Base-by-base conservation (phyloP, 2,888 invertebrate species). In the Nineta flava region DNA sequence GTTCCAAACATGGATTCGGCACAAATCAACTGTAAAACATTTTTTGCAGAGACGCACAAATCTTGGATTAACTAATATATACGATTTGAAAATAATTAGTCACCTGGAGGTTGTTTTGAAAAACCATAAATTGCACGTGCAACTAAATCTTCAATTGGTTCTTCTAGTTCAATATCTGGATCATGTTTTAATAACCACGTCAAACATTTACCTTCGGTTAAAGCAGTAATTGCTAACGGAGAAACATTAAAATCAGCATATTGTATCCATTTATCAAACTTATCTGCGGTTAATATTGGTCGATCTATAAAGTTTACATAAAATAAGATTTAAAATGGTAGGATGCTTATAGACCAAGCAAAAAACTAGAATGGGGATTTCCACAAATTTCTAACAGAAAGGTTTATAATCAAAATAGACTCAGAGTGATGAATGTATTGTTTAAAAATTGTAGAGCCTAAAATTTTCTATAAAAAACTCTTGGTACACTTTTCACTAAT, bases 71-170 rank as follows among this genome's bases (percentile, higher is more conserved):
- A n/a, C n/a, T n/a, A n/a, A n/a, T n/a, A n/a, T n/a, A n/a, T n/a
- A n/a, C n/a, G n/a, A n/a, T n/a, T n/a, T n/a, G n/a, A 19, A 19
- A 19, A 19, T 3, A 19, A 19, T 3, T 19, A 26, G 7, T 44
- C 26, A 10, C 32, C 57, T 53, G 16, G 56, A 54, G 26, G 52
- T 54, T 26, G 48, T 41, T 12, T 50, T 46, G 42, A 46, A 31
- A 16, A 32, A 13, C 46, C 47, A 34, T 50, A 46, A 16, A 52
- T 15, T n/a, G 32, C 35, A 2, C 43, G 41, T 16, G 51, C 46
- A 6, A 50, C 42, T 2, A 47, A 13, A 10, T 46, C 26, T 41
- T 52, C 52, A 10, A 52, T 52, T 15, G 21, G 42, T 31, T 45
- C 35, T 49, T 32, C 19, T 13, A 45, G 21, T 9, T 35, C 34